Base-by-base conservation (phyloP, 2,888 invertebrate genomes). In the Cosmorhoe ocellata region DNA sequence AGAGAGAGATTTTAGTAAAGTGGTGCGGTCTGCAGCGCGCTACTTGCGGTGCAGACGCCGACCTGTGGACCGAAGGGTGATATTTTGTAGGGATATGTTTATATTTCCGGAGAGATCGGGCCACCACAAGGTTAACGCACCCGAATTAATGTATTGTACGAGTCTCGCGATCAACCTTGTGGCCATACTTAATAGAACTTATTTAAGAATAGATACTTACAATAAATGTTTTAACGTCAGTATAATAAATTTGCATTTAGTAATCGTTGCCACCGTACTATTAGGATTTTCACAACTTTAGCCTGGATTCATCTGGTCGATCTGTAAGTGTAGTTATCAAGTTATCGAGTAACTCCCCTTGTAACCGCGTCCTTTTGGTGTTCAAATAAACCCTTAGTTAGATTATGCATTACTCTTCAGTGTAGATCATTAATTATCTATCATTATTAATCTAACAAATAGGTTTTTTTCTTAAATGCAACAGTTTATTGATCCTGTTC, bases 91-190 rank as follows among this genome's bases (percentile, higher is more conserved):
- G n/a, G n/a, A 37, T 50, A 56, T 49, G 60, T 75, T 68, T 58
- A 72, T 75, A 72, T 74, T 76, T 75, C 61, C 77, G 76, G 76
- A 27, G 71, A 69, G 62, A 43, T 56, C 58, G 51, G 67, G 72
- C 66, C 68, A 67, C 46, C 74, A 67, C 69, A 71, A 69, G 70
- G 70, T 74, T 71, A 66, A 45, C 45, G 45, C 69, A 75, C 67
- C 80, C 83, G 83, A 81, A 82, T 82, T 81, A 80, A 64, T 74
- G 70, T 70, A 54, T 52, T 43, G 47, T 75, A 58, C 63, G 74
- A 72, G 68, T 66, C 63, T 63, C 67, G 65, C 69, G 67, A 64
- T 64, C 34, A 65, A 66, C 69, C 69, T 61, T 66, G 61, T 69
- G 71, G 69, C 68, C 64, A 48, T 70, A 58, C 68, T 61, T 77